Evolutionary conservation across 2,797 vertebrate species (phyloP).

Genomic region (Harpagifer antarcticus): DNA sequence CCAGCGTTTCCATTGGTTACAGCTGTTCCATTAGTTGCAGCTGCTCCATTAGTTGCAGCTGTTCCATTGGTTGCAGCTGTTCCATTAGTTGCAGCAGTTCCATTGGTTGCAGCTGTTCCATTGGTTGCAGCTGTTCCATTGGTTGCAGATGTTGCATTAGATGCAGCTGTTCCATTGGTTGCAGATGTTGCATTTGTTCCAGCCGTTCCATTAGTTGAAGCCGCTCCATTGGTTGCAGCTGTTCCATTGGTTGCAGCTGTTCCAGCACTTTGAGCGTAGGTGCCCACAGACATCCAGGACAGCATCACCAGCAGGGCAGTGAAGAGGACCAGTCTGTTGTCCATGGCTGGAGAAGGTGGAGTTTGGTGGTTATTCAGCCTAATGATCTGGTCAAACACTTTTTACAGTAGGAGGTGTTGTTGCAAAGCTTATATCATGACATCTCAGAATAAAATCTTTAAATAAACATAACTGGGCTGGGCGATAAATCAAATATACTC

Average conservation of each 20-base stretch:
- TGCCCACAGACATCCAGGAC: slow-evolving; percentile 17
- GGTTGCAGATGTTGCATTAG: too few relatives aligned
- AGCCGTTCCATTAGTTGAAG: too few relatives aligned
- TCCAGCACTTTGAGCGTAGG: too few relatives aligned
- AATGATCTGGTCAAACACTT: background rate
- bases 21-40: background rate
- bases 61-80: too few relatives aligned
- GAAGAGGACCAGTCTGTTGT: slow-evolving; percentile 48
- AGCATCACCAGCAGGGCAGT: slow-evolving; percentile 43
- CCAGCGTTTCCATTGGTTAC: too few relatives aligned
- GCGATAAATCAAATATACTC: too few relatives aligned
- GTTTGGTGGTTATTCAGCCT: background rate
- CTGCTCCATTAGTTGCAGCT: too few relatives aligned
- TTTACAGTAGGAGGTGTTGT: background rate
- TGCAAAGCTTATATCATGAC: background rate
- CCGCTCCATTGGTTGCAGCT: rapidly evolving
- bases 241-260: too few relatives aligned
- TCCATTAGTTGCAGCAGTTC: rapidly evolving
- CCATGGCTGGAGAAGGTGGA: slow-evolving; percentile 50
- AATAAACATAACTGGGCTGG: background rate
- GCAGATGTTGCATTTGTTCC: too few relatives aligned
- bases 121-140: rapidly evolving
- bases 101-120: too few relatives aligned
- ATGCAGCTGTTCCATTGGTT: background rate
- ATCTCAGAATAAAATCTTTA: background rate